Evolutionary conservation across 2,113 vertebrate genomes (phyloP).

Genomic region (Neolamprologus caudopunctatus): DNA sequence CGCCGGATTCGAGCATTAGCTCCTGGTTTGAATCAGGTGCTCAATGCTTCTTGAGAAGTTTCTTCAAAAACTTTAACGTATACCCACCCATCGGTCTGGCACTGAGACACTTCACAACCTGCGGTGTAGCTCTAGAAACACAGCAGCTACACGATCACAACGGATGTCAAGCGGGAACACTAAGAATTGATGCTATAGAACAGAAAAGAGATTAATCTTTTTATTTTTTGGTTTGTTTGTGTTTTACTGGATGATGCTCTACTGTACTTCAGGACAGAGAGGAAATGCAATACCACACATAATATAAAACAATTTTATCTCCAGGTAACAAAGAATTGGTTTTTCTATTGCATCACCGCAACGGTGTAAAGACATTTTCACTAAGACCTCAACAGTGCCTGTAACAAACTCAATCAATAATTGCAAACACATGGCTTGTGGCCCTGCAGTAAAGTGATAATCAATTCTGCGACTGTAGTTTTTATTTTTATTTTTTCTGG

Average conservation of each 20-base stretch:
- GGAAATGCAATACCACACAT: not conserved
- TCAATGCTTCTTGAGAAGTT: not conserved
- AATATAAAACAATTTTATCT: not conserved
- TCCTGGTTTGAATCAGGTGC: not conserved
- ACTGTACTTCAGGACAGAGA: not conserved
- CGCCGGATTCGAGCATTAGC: not conserved
- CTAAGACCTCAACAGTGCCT: not conserved
- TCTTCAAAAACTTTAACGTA: not conserved
- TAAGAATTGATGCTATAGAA: not conserved
- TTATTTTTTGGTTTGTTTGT: not conserved
- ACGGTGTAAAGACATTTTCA: not conserved
- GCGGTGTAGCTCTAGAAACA: not conserved
- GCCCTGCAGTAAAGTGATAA: slow-evolving; percentile 18
- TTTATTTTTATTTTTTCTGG: not conserved
- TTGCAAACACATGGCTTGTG: slow-evolving; percentile 17
- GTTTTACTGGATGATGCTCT: not conserved
- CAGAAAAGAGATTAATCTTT: not conserved
- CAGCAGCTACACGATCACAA: not conserved
- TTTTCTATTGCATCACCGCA: not conserved
- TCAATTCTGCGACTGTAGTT: slow-evolving; percentile 18
- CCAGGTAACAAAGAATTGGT: not conserved
- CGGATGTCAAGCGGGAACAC: not conserved
- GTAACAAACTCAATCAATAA: slow-evolving; percentile 31
- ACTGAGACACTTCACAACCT: not conserved
- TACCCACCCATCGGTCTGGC: not conserved